Evolutionary conservation across 2,888 invertebrate species (phyloP), one percentile per base, ranked within the genome.

Genomic region (Calliphora vomitoria): DNA sequence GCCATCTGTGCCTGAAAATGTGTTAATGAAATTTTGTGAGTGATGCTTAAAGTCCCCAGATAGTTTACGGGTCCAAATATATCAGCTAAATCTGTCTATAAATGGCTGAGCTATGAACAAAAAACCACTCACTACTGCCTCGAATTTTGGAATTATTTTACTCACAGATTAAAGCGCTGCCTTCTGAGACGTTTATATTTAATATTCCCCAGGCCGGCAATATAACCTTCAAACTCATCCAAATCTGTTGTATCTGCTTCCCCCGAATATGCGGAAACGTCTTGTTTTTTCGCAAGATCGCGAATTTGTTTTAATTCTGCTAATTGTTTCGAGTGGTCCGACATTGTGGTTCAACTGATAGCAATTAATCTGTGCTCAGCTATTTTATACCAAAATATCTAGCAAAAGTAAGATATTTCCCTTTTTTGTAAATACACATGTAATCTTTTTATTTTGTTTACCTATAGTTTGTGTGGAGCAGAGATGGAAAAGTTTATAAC

Each of bases 301-400:
- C 76, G 64, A n/a, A 78, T 55, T 53, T 35, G 20, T 15, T 66
- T 53, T 25, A 76, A 66, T 53, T 76, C 76, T 5, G 64, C 41
- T 8, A 66, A 47, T 55, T 76, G 64, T 41, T 66, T 53, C 1
- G 53, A 41, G 53, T 41, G 20, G 64, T 66, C 53, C 11, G 76
- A 78, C 76, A 78, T 78, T 66, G 25, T 66, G 41, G 1, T 5
- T 25, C n/a, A 41, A 66, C 20, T 76, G 53, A 10, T 41, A 8
- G 8, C 8, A 47, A 47, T 1, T 41, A 8, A 41, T 13, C 13
- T 47, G 8, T 47, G 53, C 18, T 18, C n/a, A 53, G 6, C n/a
- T 18, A 4, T 18, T 53, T 11, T 53, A 18, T 18, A 10, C 18
- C 25, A 1, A 25, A n/a, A 25, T 25, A 25, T 25, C 2, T 25